phyloP scores from a whole-genome alignment of 2,797 vertebrate species.

The Euphonia xanthogaster region DNA sequence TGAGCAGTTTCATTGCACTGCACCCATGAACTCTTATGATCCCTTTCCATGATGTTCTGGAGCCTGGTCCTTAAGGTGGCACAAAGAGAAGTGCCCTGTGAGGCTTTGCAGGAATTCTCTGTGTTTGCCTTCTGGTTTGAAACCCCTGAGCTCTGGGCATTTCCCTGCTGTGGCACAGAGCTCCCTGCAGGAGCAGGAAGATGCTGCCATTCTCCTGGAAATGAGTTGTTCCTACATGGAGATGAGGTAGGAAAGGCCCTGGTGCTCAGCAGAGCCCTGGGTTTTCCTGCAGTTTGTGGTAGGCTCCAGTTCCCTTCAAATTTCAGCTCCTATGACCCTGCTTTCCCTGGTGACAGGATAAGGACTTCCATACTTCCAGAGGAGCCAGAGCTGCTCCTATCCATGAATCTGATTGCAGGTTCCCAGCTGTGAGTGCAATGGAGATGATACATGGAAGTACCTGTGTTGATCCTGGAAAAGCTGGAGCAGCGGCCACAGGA shows the following conservation, averaged over 20 bases:
- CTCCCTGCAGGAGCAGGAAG: not conserved
- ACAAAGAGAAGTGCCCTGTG: not conserved
- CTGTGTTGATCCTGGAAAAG: accelerated
- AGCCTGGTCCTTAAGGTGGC: not conserved
- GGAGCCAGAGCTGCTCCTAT: not conserved
- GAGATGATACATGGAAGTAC: not conserved
- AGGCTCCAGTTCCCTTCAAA: not conserved
- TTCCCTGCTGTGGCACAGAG: not conserved
- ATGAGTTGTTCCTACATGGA: not conserved
- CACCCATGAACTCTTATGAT: not conserved
- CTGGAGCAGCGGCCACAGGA: not conserved
- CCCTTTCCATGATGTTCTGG: not conserved
- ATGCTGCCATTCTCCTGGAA: not conserved
- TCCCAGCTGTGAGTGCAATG: not conserved
- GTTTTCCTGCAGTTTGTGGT: not conserved
- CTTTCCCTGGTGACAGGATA: not conserved
- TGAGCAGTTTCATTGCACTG: not conserved
- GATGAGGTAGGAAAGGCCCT: not conserved
- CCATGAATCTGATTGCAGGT: not conserved
- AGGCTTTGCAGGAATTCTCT: not conserved
- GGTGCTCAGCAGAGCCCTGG: not conserved
- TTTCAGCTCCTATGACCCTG: not conserved
- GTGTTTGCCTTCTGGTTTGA: not conserved
- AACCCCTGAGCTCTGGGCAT: not conserved
- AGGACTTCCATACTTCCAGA: not conserved